phyloP scores from a whole-genome alignment of 2,113 vertebrate genomes.

The Ochotona princeps region DNA sequence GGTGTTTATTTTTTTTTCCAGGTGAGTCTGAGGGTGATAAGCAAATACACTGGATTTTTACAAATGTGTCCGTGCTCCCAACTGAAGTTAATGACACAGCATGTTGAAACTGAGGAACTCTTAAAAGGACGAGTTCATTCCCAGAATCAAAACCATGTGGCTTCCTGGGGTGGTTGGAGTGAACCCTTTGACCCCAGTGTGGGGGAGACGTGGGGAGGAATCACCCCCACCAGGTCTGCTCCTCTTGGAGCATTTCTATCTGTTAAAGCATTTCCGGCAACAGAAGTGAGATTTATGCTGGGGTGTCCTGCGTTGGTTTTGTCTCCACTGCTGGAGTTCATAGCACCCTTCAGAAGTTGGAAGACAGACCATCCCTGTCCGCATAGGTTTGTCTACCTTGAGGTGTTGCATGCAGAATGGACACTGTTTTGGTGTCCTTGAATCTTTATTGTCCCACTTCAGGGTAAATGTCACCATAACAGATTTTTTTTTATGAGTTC shows the following conservation, averaged over 20 bases:
- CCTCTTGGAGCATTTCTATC: not conserved
- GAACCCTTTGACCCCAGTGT: not conserved
- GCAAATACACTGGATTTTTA: constrained; percentile 48
- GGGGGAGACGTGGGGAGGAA: accelerated
- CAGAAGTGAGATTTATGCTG: not conserved
- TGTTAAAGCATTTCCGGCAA: too few species aligned
- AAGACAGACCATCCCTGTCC: not conserved
- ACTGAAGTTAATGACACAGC: constrained; percentile 37
- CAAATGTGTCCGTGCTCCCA: constrained; percentile 42
- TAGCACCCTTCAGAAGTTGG: not conserved
- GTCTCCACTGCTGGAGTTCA: not conserved
- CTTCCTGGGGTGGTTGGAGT: not conserved
- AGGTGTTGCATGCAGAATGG: not conserved
- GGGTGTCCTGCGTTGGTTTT: not conserved
- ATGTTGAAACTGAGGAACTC: constrained; percentile 64
- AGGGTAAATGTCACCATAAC: not conserved
- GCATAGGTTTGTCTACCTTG: not conserved
- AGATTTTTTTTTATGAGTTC: constrained; percentile 7
- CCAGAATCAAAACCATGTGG: not conserved
- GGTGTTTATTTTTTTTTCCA: constrained; percentile 56
- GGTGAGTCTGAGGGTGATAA: constrained; percentile 70
- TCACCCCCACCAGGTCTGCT: not conserved
- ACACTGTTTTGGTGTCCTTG: not conserved
- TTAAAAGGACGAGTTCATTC: constrained; percentile 28
- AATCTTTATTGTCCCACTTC: not conserved